Evolutionary conservation across 1,140 invertebrate genomes (phyloP).

Genomic region (Zaprionus africanus): DNA sequence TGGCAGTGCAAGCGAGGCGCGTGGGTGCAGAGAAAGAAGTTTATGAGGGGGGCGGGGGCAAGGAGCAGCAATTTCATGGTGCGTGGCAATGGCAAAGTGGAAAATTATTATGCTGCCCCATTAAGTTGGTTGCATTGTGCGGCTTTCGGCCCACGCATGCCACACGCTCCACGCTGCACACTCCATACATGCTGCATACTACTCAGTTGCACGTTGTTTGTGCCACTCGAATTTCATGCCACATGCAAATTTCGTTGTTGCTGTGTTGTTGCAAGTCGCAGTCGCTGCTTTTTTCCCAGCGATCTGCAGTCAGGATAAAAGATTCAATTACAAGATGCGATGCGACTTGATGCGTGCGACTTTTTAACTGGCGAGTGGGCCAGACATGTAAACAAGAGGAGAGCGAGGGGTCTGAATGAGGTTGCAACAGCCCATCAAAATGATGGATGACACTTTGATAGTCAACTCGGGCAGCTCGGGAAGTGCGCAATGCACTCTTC

Average conservation of each 20-base stretch:
- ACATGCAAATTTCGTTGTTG: conserved; percentile 28
- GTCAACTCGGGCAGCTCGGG: conserved; percentile 28
- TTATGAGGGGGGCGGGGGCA: background rate
- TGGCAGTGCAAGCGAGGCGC: background rate
- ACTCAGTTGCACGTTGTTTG: conserved; percentile 7
- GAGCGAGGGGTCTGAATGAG: conserved; percentile 6
- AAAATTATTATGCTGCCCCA: conserved; percentile 77
- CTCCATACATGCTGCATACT: background rate
- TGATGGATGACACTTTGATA: conserved; percentile 81
- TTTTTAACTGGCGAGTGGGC: conserved; percentile 59
- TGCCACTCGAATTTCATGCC: conserved; percentile 39
- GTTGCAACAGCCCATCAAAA: conserved; percentile 70
- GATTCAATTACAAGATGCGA: conserved; percentile 75
- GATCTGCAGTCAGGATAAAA: conserved; percentile 69
- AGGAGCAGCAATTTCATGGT: conserved; percentile 51
- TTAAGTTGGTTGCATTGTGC: conserved; percentile 67
- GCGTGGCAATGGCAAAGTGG: conserved; percentile 64
- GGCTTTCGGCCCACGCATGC: conserved; percentile 62
- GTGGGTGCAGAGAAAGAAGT: background rate
- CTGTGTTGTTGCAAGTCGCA: conserved; percentile 19
- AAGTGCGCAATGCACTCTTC: conserved; percentile 63
- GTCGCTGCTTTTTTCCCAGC: conserved; percentile 61
- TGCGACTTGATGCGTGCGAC: conserved; percentile 62
- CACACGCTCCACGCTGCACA: conserved; percentile 17
- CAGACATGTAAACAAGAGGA: conserved; percentile 66